These are phyloP conservation scores for Chesias legatella DNA, from an alignment of 2,888 invertebrate species.

Conservation along the genomic window DNA sequence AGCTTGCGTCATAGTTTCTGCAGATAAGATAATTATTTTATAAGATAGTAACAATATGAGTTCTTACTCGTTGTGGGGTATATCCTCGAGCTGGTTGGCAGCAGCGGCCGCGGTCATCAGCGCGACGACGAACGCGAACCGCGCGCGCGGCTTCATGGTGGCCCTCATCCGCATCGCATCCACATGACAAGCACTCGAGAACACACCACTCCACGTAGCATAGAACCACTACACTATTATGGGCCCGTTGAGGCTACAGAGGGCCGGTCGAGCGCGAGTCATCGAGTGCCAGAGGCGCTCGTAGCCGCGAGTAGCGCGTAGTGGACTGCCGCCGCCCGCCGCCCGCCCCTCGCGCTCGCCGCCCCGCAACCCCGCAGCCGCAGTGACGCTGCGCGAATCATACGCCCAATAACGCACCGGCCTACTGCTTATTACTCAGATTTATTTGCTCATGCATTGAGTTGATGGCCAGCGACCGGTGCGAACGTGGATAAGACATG, in stretches of 20 bases:
- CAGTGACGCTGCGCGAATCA: constrained; percentile 78
- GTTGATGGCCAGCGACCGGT: constrained; percentile 55
- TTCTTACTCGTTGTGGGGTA: constrained; percentile 94
- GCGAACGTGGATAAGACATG: constrained; percentile 37
- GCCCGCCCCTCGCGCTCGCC: constrained; percentile 35
- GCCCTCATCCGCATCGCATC: constrained; percentile 59
- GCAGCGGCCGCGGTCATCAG: constrained; percentile 60
- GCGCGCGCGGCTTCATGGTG: constrained; percentile 58
- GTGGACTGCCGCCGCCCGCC: constrained; percentile 40
- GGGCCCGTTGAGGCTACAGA: constrained; percentile 35
- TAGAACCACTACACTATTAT: constrained; percentile 58
- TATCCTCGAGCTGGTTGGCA: constrained; percentile 92
- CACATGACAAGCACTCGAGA: constrained; percentile 57
- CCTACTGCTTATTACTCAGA: constrained; percentile 70
- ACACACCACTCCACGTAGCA: constrained; percentile 57
- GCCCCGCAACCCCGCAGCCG: constrained; percentile 51
- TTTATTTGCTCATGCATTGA: constrained; percentile 70
- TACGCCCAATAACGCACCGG: constrained; percentile 76
- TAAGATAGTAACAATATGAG: neutral
- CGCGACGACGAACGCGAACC: constrained; percentile 56
- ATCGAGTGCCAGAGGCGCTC: constrained; percentile 50
- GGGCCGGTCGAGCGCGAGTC: constrained; percentile 53
- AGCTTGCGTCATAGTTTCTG: constrained; percentile 10
- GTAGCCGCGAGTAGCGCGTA: constrained; percentile 44
- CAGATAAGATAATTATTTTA: neutral